Conservation (phyloP, 2,888 invertebrate genomes). For the Patella depressa region DNA sequence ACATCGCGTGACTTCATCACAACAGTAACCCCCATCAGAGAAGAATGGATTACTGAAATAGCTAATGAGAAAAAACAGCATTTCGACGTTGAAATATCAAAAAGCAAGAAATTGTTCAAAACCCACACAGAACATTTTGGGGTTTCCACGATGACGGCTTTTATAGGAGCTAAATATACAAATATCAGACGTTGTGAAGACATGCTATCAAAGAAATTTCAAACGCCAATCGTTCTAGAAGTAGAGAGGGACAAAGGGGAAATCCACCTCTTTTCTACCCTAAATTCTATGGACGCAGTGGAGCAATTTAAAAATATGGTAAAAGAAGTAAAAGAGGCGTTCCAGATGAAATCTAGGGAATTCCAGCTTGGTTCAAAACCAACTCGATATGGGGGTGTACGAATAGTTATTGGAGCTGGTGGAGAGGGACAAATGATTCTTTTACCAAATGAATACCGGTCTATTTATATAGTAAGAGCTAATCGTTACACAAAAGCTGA, state of each 20-base stretch:
- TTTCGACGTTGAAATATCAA: constrained; percentile 38
- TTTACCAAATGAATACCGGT: constrained; percentile 50
- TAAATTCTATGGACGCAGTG: not conserved
- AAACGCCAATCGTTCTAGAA: constrained; percentile 45
- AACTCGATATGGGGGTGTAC: constrained; percentile 34
- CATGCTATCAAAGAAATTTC: constrained; percentile 27
- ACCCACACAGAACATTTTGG: constrained; percentile 45
- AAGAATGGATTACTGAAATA: constrained; percentile 43
- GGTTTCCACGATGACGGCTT: constrained; percentile 36
- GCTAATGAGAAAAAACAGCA: constrained; percentile 28
- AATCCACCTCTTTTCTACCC: constrained; percentile 44
- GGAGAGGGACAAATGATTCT: constrained; percentile 44
- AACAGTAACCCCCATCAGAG: constrained; percentile 54
- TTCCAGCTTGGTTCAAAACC: constrained; percentile 29
- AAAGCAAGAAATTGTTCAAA: constrained; percentile 35
- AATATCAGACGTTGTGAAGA: constrained; percentile 43
- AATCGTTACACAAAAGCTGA: constrained; percentile 23
- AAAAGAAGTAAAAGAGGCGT: constrained; percentile 11
- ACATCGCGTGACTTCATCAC: constrained; percentile 58
- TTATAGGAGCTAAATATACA: constrained; percentile 51
- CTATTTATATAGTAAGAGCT: constrained; percentile 39
- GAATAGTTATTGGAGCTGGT: constrained; percentile 47
- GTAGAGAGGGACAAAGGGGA: constrained; percentile 45
- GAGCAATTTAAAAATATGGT: not conserved
- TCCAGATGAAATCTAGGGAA: constrained; percentile 19